A percentile compares a stretch with the other conserved stretches of the same genome.
Conservation (phyloP, 2,797 vertebrate species). For the Halcyon leucocephala region DNA sequence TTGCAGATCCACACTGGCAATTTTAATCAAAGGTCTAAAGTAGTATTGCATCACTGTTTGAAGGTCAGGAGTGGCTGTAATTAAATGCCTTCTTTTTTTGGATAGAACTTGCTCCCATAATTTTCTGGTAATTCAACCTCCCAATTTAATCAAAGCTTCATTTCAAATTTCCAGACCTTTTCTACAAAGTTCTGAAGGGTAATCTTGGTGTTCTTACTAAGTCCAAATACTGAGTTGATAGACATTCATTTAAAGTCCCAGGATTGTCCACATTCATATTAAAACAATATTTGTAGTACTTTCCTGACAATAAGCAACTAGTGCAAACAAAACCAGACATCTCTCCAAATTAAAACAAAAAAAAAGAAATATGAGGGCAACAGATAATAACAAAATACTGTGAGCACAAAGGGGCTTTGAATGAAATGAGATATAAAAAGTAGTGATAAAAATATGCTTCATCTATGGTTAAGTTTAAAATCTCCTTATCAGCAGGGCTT, state of each 20-base stretch:
- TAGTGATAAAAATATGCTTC: neutral
- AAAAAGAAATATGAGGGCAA: neutral
- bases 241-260: neutral
- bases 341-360: neutral
- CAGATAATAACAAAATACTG: neutral
- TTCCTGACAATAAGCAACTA: neutral
- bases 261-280: neutral
- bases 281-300: neutral
- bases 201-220: neutral
- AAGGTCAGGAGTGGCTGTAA: neutral
- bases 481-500: neutral
- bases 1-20: neutral
- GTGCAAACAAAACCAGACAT: neutral
- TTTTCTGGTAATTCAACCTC: neutral
- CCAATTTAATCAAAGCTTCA: neutral
- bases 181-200: neutral
- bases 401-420: neutral
- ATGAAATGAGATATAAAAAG: neutral
- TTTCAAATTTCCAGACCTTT: neutral
- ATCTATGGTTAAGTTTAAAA: neutral
- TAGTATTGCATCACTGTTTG: neutral
- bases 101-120: neutral
- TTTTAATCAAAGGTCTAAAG: neutral
- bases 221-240: neutral
- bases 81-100: neutral